phyloP scores from a whole-genome alignment of 2,113 vertebrate species.

The Ceyx margarethae region DNA sequence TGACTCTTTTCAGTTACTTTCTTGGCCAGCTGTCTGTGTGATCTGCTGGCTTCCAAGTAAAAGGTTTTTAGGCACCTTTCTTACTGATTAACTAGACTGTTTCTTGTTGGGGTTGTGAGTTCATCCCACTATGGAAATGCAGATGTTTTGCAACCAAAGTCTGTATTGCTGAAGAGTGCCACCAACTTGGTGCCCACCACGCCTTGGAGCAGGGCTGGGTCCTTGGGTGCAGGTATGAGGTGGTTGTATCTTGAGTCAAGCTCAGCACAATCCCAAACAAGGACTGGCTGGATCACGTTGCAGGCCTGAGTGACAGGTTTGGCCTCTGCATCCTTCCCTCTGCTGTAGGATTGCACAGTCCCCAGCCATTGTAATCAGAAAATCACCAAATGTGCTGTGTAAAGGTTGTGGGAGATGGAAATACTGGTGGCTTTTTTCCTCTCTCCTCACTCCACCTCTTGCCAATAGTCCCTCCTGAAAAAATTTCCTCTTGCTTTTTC shows the following conservation, averaged over 20 bases:
- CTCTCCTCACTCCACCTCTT: neutral
- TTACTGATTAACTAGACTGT: neutral
- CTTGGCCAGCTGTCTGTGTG: neutral
- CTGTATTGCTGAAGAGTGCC: neutral
- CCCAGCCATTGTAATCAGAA: neutral
- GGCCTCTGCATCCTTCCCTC: neutral
- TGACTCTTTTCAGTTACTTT: neutral
- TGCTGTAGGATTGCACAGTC: neutral
- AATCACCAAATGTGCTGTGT: neutral
- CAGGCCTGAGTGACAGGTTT: neutral
- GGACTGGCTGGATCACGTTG: neutral
- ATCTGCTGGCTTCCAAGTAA: neutral
- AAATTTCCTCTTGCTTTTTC: neutral
- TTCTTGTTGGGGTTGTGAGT: neutral
- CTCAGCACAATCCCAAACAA: neutral
- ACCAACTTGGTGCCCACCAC: neutral
- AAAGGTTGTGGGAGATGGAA: neutral
- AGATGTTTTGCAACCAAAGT: rapidly evolving
- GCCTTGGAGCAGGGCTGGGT: rapidly evolving
- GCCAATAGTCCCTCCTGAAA: neutral
- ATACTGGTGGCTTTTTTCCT: neutral
- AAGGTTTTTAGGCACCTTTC: neutral
- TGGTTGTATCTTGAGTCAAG: neutral
- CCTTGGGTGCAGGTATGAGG: neutral
- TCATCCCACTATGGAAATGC: neutral